Evolutionary conservation across 1,140 invertebrate species (phyloP).

Genomic region (Teleopsis dalmanni): DNA sequence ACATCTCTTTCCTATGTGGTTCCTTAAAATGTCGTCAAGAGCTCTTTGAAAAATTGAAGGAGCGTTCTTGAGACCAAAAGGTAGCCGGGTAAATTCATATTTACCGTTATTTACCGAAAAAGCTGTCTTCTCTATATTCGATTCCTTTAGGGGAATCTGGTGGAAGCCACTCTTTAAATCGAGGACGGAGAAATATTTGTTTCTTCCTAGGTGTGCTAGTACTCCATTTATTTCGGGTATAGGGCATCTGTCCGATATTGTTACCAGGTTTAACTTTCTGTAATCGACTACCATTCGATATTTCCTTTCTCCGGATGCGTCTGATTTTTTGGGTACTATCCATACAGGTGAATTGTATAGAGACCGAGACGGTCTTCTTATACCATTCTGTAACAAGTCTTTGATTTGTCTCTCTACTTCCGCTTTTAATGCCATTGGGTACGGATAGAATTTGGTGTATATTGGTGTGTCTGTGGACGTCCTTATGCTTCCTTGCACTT

Average conservation of each 20-base stretch:
- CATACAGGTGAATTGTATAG: neutral
- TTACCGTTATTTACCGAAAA: slow-evolving; percentile 39
- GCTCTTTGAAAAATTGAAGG: neutral
- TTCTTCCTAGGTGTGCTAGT: slow-evolving; percentile 41
- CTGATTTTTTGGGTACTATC: slow-evolving; percentile 12
- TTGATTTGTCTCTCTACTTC: slow-evolving; percentile 6
- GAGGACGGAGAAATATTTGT: slow-evolving; percentile 43
- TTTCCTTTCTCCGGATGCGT: slow-evolving; percentile 25
- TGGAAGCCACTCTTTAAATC: slow-evolving; percentile 48
- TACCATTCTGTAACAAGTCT: slow-evolving; percentile 7
- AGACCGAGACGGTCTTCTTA: neutral
- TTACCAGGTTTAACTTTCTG: slow-evolving; percentile 32
- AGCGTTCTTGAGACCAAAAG: neutral
- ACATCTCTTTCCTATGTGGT: slow-evolving; percentile 9
- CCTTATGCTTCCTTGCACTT: slow-evolving; percentile 1
- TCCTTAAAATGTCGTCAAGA: neutral
- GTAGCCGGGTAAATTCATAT: slow-evolving; percentile 1
- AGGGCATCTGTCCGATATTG: slow-evolving; percentile 45
- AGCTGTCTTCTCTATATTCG: slow-evolving; percentile 12
- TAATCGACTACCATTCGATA: slow-evolving; percentile 36
- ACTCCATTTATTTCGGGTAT: slow-evolving; percentile 47
- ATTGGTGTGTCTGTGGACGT: neutral
- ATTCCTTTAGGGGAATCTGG: slow-evolving; percentile 36
- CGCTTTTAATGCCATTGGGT: slow-evolving; percentile 1
- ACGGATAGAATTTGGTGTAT: slow-evolving; percentile 3